Base-by-base conservation (phyloP, 2,888 invertebrate genomes). In the Habrosyne pyritoides region DNA sequence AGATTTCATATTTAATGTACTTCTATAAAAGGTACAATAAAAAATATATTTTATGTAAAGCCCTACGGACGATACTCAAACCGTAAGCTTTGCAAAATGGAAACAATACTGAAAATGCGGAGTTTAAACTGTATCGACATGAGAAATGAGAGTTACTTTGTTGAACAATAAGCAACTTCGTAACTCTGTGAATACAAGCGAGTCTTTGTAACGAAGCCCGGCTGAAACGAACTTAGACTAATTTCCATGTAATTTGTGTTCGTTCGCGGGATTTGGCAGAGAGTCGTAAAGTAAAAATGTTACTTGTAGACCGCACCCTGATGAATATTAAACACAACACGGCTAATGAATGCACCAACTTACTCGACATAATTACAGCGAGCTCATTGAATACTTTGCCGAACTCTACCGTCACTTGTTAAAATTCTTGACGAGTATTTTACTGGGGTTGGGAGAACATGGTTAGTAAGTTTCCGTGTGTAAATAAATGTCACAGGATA, bases 261-360 rank as follows among this genome's bases (percentile, higher is more conserved):
- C 75, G 69, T 75, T 68, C 73, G 69, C 61, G 67, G 81, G 77
- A 76, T 80, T 83, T 77, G 71, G 66, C 66, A 55, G 54, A 56
- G 64, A 68, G 73, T 74, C 73, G 70, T 69, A 66, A 79, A 81
- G 79, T 82, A 84, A 83, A 85, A 84, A 84, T 81, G 78, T 75
- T 73, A 75, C 77, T 77, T 75, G 75, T 73, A 65, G 71, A 71
- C 69, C 69, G 72, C 67, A 53, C 72, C 65, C 79, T 84, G 81
- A 79, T 89, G 87, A 90, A 89, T 89, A 87, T 87, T 88, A 84
- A 86, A 81, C 77, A 82, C 75, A 77, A 84, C 83, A 77, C 68
- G 74, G 61, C 75, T 88, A 87, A 87, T 84, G 80, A 86, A 86
- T 81, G 83, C 84, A 73, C 71, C 75, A 84, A 86, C 78, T 86